These are phyloP conservation scores for Carassius auratus DNA, from an alignment of 2,113 vertebrate genomes.

Conservation along the genomic window DNA sequence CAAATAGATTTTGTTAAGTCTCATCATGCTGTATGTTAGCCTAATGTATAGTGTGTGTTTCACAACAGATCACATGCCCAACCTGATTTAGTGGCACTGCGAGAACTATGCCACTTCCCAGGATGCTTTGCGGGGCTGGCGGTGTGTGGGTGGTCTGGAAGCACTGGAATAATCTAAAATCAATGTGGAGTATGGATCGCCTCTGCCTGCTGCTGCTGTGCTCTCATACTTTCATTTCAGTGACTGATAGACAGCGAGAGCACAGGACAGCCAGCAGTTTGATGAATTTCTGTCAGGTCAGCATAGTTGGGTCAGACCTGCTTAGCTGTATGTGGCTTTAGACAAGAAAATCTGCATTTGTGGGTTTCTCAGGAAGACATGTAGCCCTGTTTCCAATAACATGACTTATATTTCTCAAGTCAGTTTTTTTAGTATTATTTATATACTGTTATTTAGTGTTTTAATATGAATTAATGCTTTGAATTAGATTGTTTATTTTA, in stretches of 20 bases:
- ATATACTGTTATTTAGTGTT: background rate
- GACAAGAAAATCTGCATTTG: background rate
- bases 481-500: no score
- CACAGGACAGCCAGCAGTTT: background rate
- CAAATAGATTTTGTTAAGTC: background rate
- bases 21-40: background rate
- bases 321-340: background rate
- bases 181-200: conserved; percentile 55
- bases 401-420: background rate
- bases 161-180: conserved; percentile 57
- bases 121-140: conserved; percentile 29
- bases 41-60: background rate
- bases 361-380: background rate
- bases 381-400: conserved; percentile 1
- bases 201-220: conserved; percentile 1
- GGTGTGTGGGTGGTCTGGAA: background rate
- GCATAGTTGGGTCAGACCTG: background rate
- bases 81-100: background rate
- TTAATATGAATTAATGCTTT: background rate
- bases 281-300: background rate
- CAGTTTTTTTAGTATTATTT: no score
- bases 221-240: background rate
- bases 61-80: conserved; percentile 25
- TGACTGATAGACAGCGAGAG: conserved; percentile 22
- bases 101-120: conserved; percentile 36